Conservation (phyloP, 2,797 vertebrate genomes). For the Phrynocephalus forsythii region DNA sequence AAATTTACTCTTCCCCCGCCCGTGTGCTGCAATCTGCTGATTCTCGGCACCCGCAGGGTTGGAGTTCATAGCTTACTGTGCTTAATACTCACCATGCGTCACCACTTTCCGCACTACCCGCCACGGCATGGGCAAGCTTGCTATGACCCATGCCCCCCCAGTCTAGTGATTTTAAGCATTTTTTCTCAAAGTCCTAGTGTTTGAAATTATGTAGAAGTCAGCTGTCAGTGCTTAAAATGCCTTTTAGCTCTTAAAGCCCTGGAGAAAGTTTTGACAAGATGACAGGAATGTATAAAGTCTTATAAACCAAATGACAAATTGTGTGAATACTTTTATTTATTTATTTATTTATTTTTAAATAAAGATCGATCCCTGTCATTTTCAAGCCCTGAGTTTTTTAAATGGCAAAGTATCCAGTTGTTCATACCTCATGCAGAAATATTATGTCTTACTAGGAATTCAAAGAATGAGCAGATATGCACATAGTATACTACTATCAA, state of each 20-base stretch:
- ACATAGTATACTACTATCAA: background rate
- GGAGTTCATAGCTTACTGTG: too few relatives aligned
- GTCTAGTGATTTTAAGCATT: background rate
- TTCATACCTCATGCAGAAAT: background rate
- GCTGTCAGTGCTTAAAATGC: background rate
- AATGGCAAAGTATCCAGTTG: background rate
- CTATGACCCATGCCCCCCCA: too few relatives aligned
- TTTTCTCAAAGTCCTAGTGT: background rate
- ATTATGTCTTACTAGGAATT: background rate
- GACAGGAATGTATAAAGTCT: slow-evolving; percentile 4
- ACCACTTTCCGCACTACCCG: too few relatives aligned
- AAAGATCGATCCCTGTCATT: background rate
- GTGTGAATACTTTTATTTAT: background rate
- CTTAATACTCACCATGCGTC: too few relatives aligned
- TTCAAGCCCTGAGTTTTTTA: background rate
- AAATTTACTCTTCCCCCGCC: too few relatives aligned
- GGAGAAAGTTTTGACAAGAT: slow-evolving; percentile 17
- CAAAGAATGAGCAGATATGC: too few relatives aligned
- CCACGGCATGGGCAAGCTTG: too few relatives aligned
- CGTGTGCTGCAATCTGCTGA: too few relatives aligned
- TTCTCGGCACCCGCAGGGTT: too few relatives aligned
- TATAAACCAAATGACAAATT: background rate
- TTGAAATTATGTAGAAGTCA: background rate
- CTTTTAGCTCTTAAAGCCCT: background rate
- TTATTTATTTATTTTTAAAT: too few relatives aligned